phyloP scores from a whole-genome alignment of 2,888 invertebrate genomes.

The Smittia aterrima region DNA sequence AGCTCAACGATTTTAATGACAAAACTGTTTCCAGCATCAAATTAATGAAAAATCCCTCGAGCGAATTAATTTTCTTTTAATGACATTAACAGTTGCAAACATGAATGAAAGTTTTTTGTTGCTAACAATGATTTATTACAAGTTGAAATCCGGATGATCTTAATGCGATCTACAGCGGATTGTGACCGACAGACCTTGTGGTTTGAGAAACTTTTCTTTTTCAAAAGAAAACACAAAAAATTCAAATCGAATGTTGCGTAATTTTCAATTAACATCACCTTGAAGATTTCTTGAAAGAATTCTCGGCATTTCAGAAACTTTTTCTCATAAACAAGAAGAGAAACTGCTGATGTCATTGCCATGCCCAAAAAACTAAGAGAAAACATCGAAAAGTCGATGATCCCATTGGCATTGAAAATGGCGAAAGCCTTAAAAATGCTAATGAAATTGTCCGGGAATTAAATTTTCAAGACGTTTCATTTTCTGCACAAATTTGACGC shows the following conservation, averaged over 20 bases:
- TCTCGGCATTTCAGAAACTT: neutral
- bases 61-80: neutral
- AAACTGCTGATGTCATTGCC: neutral
- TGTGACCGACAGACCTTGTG: no score
- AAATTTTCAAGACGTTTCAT: no score
- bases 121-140: neutral
- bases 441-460: neutral
- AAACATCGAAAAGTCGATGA: neutral
- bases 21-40: neutral
- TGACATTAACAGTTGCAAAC: neutral
- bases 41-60: neutral
- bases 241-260: neutral
- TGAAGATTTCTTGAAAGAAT: neutral
- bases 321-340: neutral
- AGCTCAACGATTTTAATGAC: neutral
- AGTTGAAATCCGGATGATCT: neutral
- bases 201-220: no score
- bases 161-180: no score
- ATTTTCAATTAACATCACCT: neutral
- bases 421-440: neutral
- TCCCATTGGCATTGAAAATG: slow-evolving; percentile 7
- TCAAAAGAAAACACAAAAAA: no score
- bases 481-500: neutral
- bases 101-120: slow-evolving; percentile 5
- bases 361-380: neutral